Base-by-base conservation (phyloP, 92 coral and sea anemone genomes). In the Phenganax marumi region DNA sequence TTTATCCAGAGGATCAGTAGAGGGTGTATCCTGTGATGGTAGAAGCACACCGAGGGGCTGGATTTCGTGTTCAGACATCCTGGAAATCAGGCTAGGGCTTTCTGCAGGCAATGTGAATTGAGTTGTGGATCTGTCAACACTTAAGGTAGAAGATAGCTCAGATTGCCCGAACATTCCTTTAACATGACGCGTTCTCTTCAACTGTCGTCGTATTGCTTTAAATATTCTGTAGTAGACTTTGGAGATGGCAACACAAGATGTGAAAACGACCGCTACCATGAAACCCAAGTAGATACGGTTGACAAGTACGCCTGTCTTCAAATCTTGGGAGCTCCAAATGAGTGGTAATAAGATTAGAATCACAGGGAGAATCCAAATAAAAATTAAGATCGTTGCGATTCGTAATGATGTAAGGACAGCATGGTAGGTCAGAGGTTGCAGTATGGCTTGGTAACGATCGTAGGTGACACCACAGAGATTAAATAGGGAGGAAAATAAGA, bases 401-500 rank as follows among this genome's bases (percentile, higher is more conserved):
- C 86, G 73, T 19, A 84, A 54, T 13, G 92, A 85, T 22, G 97
- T 93, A 47, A 93, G 75, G 26, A 68, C 81, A 0, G 89, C 79
- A 69, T 87, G 85, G 86, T 93, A 93, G 21, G 87, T 79, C n/a
- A 93, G 90, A 8, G 97, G 97, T 9, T 90, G 81, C 7, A 92
- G 58, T 16, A 93, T 88, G 23, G 97, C 94, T 53, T 87, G 92
- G 85, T 87, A 93, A 9, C 97, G 86, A 49, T 93, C 97, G 87
- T 91, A 93, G 0, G 97, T 93, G 8, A 93, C 90, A 11, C 97
- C 97, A 66, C 97, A 92, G 76, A 93, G 86, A 79, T 93, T 93
- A 76, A 93, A 92, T 46, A 93, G 90, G 8, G 93, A 93, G 3
- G 97, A 91, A 63, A 93, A 90, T 8, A 93, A 92, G 6, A 93